Evolutionary conservation across 2,113 vertebrate species (phyloP), one percentile per base, ranked within the genome.

Genomic region (Pachycephala philippinensis): DNA sequence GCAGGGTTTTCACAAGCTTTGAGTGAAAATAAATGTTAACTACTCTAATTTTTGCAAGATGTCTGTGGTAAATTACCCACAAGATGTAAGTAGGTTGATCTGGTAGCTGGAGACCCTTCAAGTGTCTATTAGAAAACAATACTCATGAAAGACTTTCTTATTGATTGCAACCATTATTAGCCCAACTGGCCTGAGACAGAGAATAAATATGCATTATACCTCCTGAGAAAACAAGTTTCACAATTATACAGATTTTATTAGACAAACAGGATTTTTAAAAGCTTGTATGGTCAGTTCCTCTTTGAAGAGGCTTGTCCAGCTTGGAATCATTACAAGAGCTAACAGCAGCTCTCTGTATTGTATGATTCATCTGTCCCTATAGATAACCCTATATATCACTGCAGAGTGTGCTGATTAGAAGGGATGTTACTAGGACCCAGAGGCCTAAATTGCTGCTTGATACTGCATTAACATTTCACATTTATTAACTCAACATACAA

Each of bases 151-250:
- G 97, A 84, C 77, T 97, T 97, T 97, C 95, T 96, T 97, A 98
- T 98, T 98, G 97, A 98, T 97, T 97, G 93, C 96, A 97, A 96
- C 97, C 96, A 98, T 98, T 98, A 98, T 97, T 98, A 96, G 96
- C 93, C 97, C 96, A 98, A 95, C 91, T 93, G 18, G 75, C 81
- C 97, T 71, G 84, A 88, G 86, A 92, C 84, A 93, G 94, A 98
- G 93, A 98, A 97, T 97, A 97, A 98, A 98, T 93, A 95, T 22
- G 44, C 94, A 80, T 97, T 96, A 87, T 79, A 84, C 33, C 88
- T 96, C 95, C 97, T 97, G 93, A 97, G 97, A 97, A 98, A 98
- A 98, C 95, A 97, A 93, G 91, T 98, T 98, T 96, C 95, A 98
- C 96, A 97, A 93, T 95, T 96, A 93, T 82, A 93, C 82, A 69